A percentile compares a stretch with the other conserved stretches of the same genome.
Evolutionary conservation across 2,113 vertebrate species (phyloP).

Genomic region (Protobothrops mucrosquamatus): DNA sequence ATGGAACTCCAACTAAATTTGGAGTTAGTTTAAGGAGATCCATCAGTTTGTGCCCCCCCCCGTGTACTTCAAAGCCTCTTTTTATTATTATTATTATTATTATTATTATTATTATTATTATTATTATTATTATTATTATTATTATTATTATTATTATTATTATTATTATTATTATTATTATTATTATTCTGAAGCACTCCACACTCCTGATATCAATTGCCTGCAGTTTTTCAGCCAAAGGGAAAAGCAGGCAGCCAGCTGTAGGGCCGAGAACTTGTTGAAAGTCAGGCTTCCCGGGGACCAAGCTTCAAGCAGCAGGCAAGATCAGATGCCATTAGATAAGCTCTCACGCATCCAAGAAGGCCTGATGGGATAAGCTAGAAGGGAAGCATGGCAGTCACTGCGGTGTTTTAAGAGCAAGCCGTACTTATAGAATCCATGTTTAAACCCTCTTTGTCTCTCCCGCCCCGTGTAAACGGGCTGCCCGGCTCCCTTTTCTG

Average conservation of each 20-base stretch:
- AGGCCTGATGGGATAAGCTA: background rate
- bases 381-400: background rate
- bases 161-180: too few relatives aligned
- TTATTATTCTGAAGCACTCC: background rate
- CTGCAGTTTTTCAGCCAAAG: background rate
- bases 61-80: background rate
- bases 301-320: background rate
- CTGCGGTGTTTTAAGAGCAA: background rate
- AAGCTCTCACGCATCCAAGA: background rate
- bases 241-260: background rate
- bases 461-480: background rate
- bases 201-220: background rate
- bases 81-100: too few relatives aligned
- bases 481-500: background rate
- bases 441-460: background rate
- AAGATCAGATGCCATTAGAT: background rate
- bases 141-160: too few relatives aligned
- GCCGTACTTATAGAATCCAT: background rate
- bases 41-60: background rate
- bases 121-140: too few relatives aligned
- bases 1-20: background rate
- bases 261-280: background rate
- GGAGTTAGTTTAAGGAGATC: background rate
- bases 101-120: too few relatives aligned
- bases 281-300: background rate